A percentile compares a stretch with the other conserved stretches of the same genome.
These are phyloP conservation scores for Poeciliopsis turneri DNA, from an alignment of 2,797 vertebrate genomes.

Conservation along the genomic window DNA sequence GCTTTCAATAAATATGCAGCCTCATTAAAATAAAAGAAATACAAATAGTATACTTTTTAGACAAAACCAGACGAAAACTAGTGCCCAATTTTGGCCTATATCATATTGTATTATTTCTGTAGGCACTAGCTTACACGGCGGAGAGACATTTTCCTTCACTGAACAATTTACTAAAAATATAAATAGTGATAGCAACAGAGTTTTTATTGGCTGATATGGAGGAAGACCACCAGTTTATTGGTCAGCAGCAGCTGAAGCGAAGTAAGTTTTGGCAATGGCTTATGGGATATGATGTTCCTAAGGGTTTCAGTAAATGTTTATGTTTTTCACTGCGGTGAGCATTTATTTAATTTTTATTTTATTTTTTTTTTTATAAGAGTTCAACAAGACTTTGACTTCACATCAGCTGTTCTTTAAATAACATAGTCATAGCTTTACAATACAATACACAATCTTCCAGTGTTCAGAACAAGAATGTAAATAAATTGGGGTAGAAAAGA, in stretches of 20 bases:
- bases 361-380: not conserved
- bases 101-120: not conserved
- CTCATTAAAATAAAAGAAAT: not conserved
- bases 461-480: not conserved
- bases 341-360: not conserved
- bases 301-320: not conserved
- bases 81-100: not conserved
- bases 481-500: not conserved
- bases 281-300: constrained; percentile 84
- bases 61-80: not conserved
- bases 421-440: not conserved
- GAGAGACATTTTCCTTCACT: constrained; percentile 69
- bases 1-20: not conserved
- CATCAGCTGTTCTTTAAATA: not conserved
- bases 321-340: not conserved
- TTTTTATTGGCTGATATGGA: constrained; percentile 82
- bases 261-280: constrained; percentile 38
- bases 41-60: not conserved
- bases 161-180: constrained; percentile 91
- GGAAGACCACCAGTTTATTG: constrained; percentile 76
- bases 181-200: constrained; percentile 91
- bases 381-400: not conserved
- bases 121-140: constrained; percentile 49
- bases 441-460: not conserved
- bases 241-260: constrained; percentile 45